These are phyloP conservation scores for Brachionus calyciflorus DNA, from an alignment of 1,140 invertebrate species.

Conservation along the genomic window DNA sequence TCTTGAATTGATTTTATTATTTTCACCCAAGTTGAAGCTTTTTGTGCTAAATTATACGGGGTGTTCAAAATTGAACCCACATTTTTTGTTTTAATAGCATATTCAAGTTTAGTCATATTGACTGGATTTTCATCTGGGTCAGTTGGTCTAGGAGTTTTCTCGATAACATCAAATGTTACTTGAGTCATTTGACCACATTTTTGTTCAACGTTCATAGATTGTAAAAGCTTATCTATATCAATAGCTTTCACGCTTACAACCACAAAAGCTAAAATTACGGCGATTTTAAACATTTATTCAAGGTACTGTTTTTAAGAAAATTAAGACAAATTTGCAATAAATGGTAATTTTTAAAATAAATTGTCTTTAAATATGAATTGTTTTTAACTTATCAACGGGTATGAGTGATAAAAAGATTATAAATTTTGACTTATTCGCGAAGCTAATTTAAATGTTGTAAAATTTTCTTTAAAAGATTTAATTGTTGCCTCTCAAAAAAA, in stretches of 20 bases:
- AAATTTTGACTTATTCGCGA: too few relatives aligned
- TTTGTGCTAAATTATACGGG: not conserved
- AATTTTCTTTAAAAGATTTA: too few relatives aligned
- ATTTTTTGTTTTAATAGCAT: not conserved
- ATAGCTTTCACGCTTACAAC: not conserved
- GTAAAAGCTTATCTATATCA: not conserved
- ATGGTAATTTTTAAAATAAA: too few relatives aligned
- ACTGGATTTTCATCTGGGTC: not conserved
- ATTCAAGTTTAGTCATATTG: not conserved
- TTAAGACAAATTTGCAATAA: too few relatives aligned
- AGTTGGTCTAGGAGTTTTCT: not conserved
- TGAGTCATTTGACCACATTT: conserved; percentile 45
- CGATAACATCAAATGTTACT: not conserved
- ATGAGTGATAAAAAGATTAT: too few relatives aligned
- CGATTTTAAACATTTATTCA: too few relatives aligned
- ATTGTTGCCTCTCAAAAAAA: too few relatives aligned
- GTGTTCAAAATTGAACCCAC: conserved; percentile 13
- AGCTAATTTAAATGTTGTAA: too few relatives aligned
- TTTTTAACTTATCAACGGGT: too few relatives aligned
- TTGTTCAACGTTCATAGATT: conserved; percentile 1
- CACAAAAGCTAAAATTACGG: too few relatives aligned
- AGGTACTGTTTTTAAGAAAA: too few relatives aligned
- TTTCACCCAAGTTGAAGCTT: not conserved
- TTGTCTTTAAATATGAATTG: too few relatives aligned
- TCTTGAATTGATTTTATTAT: conserved; percentile 9